Conservation (phyloP, 2,888 invertebrate genomes). For the Uloborus plumipes region DNA sequence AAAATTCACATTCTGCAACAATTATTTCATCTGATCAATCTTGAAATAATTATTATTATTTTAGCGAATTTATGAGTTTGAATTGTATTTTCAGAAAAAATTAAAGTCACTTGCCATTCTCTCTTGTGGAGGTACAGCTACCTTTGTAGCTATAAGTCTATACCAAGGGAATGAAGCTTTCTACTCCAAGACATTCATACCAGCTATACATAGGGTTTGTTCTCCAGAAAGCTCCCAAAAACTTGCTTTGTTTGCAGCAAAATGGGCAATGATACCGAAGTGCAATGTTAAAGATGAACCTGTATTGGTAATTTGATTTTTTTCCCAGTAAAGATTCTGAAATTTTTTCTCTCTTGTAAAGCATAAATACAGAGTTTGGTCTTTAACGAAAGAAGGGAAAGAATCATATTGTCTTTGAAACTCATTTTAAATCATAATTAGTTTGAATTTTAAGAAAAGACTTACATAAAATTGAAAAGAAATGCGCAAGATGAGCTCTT, state of each 20-base stretch:
- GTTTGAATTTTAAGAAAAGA: too few relatives aligned
- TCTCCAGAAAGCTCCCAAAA: constrained; percentile 88
- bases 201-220: constrained; percentile 77
- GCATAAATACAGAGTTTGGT: too few relatives aligned
- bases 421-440: too few relatives aligned
- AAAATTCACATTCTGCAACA: too few relatives aligned
- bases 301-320: constrained; percentile 76
- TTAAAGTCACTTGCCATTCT: constrained; percentile 79
- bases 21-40: too few relatives aligned
- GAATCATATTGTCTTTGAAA: too few relatives aligned
- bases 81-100: constrained; percentile 75
- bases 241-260: constrained; percentile 81
- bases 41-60: too few relatives aligned
- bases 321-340: too few relatives aligned
- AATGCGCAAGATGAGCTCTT: too few relatives aligned
- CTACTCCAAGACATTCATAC: constrained; percentile 82
- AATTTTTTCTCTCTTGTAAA: neutral
- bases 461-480: too few relatives aligned
- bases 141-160: constrained; percentile 79
- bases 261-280: constrained; percentile 81
- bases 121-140: constrained; percentile 77
- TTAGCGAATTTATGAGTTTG: neutral
- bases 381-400: too few relatives aligned
- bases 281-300: constrained; percentile 77
- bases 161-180: constrained; percentile 85